phyloP scores from a whole-genome alignment of 2,888 invertebrate species.

The Drosophila buzzatii region DNA sequence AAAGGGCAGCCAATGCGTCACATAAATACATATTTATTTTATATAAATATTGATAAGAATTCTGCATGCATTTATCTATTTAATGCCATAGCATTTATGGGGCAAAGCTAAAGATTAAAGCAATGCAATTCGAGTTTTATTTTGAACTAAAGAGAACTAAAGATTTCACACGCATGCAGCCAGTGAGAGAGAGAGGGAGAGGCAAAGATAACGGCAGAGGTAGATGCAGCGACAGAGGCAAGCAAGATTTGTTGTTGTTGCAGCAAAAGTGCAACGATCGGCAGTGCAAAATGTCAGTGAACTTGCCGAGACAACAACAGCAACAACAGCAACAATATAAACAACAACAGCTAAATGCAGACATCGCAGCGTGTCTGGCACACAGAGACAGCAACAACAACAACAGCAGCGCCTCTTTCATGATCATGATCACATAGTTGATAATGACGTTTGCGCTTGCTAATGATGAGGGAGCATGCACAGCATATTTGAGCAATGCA shows the following conservation, averaged over 20 bases:
- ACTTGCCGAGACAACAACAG: slow-evolving; percentile 61
- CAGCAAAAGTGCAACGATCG: slow-evolving; percentile 83
- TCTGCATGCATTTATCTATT: background rate
- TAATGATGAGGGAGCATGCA: slow-evolving; percentile 62
- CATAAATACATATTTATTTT: background rate
- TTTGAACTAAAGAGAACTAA: slow-evolving; percentile 16
- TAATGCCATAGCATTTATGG: background rate
- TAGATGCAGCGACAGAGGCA: slow-evolving; percentile 1
- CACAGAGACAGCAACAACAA: slow-evolving; percentile 33
- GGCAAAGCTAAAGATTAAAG: too few species aligned
- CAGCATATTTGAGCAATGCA: slow-evolving; percentile 60
- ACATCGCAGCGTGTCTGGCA: slow-evolving; percentile 55
- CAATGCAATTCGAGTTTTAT: slow-evolving; percentile 3
- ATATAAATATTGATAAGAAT: slow-evolving; percentile 4
- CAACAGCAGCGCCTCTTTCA: slow-evolving; percentile 18
- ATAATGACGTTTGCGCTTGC: slow-evolving; percentile 45
- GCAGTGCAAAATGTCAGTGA: slow-evolving; percentile 82
- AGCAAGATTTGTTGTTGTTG: slow-evolving; percentile 29
- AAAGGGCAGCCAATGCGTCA: slow-evolving; percentile 9
- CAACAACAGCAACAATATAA: background rate
- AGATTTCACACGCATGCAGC: slow-evolving; percentile 40
- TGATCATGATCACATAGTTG: slow-evolving; percentile 42
- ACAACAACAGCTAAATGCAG: slow-evolving; percentile 28
- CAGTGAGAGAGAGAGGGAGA: background rate
- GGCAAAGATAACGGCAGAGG: background rate